Conservation (phyloP, 2,797 vertebrate genomes). For the Propithecus perrieri region DNA sequence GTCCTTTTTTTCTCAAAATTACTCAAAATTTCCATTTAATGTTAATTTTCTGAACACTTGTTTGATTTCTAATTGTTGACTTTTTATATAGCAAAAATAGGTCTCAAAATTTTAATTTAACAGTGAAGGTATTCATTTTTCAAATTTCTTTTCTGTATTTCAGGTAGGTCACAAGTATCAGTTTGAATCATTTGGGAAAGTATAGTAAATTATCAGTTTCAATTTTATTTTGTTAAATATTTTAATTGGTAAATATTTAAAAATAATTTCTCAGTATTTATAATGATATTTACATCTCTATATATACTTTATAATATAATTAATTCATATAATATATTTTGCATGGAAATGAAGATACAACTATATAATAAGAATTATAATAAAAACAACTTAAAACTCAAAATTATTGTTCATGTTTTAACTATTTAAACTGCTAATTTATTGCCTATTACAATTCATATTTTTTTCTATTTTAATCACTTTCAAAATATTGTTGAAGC, state of each 20-base stretch:
- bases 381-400: background rate
- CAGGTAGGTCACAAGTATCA: constrained; percentile 34
- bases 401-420: constrained; percentile 34
- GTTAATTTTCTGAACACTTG: background rate
- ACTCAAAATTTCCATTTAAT: background rate
- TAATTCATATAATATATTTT: constrained; percentile 55
- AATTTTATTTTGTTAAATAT: constrained; percentile 65
- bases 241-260: constrained; percentile 56
- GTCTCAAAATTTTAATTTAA: constrained; percentile 19
- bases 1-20: background rate
- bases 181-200: background rate
- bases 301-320: constrained; percentile 42
- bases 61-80: background rate
- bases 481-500: background rate
- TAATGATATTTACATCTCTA: constrained; percentile 2
- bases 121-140: constrained; percentile 42
- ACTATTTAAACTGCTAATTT: background rate
- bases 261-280: constrained; percentile 57
- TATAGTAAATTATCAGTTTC: constrained; percentile 58
- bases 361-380: background rate
- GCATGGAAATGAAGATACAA: constrained; percentile 56
- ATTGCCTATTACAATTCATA: background rate
- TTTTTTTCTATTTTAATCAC: background rate
- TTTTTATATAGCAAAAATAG: background rate
- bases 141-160: constrained; percentile 48